A percentile compares a stretch with the other conserved stretches of the same genome.
phyloP scores from a whole-genome alignment of 2,113 vertebrate genomes.

The Chloropsis cyanopogon region DNA sequence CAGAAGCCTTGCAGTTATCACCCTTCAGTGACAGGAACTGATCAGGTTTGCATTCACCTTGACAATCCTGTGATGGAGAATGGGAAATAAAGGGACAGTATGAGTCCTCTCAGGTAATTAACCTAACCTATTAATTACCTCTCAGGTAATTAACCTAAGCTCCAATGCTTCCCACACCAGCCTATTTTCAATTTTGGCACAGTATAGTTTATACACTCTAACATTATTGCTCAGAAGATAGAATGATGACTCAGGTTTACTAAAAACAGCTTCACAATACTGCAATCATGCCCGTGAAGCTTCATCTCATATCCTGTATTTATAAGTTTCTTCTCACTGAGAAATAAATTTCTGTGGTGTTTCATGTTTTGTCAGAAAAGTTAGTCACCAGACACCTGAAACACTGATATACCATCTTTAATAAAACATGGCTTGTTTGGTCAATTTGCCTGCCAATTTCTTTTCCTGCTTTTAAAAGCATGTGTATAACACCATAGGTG shows the following conservation, averaged over 20 bases:
- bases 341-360: slow-evolving; percentile 38
- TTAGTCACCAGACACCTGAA: slow-evolving; percentile 47
- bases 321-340: slow-evolving; percentile 56
- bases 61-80: background rate
- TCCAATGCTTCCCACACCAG: slow-evolving; percentile 24
- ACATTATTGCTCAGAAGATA: slow-evolving; percentile 68
- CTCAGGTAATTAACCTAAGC: slow-evolving; percentile 10
- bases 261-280: slow-evolving; percentile 60
- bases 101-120: slow-evolving; percentile 9
- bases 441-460: background rate
- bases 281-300: slow-evolving; percentile 37
- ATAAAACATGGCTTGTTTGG: slow-evolving; percentile 20
- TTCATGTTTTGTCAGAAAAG: slow-evolving; percentile 26
- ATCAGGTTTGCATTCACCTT: background rate
- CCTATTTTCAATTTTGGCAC: slow-evolving; percentile 54
- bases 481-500: background rate
- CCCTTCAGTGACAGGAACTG: background rate
- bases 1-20: background rate
- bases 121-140: too few species aligned
- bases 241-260: slow-evolving; percentile 57
- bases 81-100: background rate
- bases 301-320: slow-evolving; percentile 32
- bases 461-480: background rate
- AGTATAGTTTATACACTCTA: slow-evolving; percentile 52
- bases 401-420: slow-evolving; percentile 3